Evolutionary conservation across 2,888 invertebrate species (phyloP).

Genomic region (Andrena fulva): DNA sequence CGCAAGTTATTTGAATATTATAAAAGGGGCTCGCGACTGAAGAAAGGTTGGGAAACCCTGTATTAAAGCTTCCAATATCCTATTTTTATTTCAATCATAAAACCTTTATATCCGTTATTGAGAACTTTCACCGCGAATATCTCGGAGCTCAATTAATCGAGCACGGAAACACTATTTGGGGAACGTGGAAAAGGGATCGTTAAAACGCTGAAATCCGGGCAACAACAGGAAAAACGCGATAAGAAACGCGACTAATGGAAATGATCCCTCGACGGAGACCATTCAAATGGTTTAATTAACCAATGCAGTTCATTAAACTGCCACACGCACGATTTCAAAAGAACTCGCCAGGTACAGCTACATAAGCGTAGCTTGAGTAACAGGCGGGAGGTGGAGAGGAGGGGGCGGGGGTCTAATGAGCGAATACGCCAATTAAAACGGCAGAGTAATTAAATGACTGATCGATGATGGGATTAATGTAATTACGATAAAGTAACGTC

Average conservation of each 20-base stretch:
- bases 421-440: slow-evolving; percentile 78
- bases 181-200: not conserved
- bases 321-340: slow-evolving; percentile 25
- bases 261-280: slow-evolving; percentile 16
- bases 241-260: slow-evolving; percentile 11
- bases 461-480: slow-evolving; percentile 76
- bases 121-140: too few relatives aligned
- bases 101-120: too few relatives aligned
- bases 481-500: slow-evolving; percentile 78
- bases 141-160: too few relatives aligned
- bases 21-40: too few relatives aligned
- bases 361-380: slow-evolving; percentile 24
- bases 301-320: slow-evolving; percentile 68
- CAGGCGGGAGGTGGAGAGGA: not conserved
- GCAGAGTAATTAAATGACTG: slow-evolving; percentile 77
- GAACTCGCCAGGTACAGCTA: slow-evolving; percentile 22
- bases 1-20: too few relatives aligned
- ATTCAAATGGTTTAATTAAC: slow-evolving; percentile 70
- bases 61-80: too few relatives aligned
- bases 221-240: not conserved
- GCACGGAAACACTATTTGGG: too few relatives aligned
- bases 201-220: not conserved
- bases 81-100: too few relatives aligned
- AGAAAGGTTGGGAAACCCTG: too few relatives aligned
- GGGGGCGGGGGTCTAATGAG: slow-evolving; percentile 71